Conservation (phyloP, 2,797 vertebrate species). For the Heliangelus exortis region DNA sequence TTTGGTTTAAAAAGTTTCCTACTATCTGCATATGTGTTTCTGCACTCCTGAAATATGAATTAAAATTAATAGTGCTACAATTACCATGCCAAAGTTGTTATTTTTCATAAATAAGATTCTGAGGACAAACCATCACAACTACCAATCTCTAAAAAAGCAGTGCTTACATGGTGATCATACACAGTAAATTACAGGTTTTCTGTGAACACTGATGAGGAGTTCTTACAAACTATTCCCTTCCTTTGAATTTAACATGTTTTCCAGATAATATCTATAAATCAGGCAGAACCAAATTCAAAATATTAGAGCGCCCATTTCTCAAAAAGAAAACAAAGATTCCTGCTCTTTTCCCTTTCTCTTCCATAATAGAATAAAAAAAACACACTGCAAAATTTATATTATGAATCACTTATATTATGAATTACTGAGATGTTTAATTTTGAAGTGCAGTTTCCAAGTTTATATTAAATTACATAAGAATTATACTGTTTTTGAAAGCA, state of each 20-base stretch:
- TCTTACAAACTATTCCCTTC: background rate
- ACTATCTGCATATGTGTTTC: background rate
- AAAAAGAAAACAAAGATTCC: background rate
- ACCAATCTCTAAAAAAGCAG: conserved; percentile 32
- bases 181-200: background rate
- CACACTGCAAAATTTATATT: background rate
- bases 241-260: background rate
- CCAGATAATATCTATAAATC: background rate
- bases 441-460: background rate
- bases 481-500: background rate
- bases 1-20: conserved; percentile 24
- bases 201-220: background rate
- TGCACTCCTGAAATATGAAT: conserved; percentile 14
- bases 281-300: background rate
- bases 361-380: background rate
- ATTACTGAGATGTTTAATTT: background rate
- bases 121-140: background rate
- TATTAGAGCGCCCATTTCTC: background rate
- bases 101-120: conserved; percentile 48
- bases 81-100: conserved; percentile 7
- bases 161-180: background rate
- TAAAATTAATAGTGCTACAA: conserved; percentile 2
- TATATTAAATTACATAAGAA: background rate
- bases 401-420: background rate
- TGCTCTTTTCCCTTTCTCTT: background rate